A percentile compares a stretch with the other conserved stretches of the same genome.
Conservation (phyloP, 1,140 invertebrate genomes). For the Drosophila melanica region DNA sequence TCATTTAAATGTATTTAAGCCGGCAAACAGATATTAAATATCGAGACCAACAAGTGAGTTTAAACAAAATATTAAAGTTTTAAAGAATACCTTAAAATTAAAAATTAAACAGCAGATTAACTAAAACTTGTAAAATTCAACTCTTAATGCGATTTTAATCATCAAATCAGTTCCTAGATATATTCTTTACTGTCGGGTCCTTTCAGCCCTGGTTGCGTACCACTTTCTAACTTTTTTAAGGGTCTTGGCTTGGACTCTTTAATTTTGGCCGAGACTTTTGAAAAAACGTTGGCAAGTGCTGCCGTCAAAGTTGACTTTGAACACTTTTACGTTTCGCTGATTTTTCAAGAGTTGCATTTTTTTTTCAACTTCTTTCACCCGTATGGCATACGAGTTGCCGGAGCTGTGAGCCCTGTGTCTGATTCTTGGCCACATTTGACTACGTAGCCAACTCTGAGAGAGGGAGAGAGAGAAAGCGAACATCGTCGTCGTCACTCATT, state of each 20-base stretch:
- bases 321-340: conserved; percentile 83
- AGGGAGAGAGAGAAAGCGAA: not conserved
- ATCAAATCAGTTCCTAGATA: not conserved
- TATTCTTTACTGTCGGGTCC: not conserved
- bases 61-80: too few relatives aligned
- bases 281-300: conserved; percentile 48
- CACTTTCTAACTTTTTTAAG: conserved; percentile 24
- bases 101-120: too few relatives aligned
- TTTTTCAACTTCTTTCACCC: conserved; percentile 25
- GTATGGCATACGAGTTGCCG: conserved; percentile 8
- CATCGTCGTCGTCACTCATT: conserved; percentile 73
- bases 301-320: conserved; percentile 78
- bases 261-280: conserved; percentile 19
- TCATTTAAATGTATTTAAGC: too few relatives aligned
- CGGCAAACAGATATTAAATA: too few relatives aligned
- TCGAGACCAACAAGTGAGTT: too few relatives aligned
- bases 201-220: not conserved
- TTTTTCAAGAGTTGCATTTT: conserved; percentile 75
- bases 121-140: too few relatives aligned
- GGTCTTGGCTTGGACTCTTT: not conserved
- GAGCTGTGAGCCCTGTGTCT: conserved; percentile 19
- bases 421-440: conserved; percentile 70
- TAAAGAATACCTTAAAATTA: too few relatives aligned
- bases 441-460: conserved; percentile 20
- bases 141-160: not conserved